phyloP scores from a whole-genome alignment of 2,888 invertebrate species.

The Netelia melanura region DNA sequence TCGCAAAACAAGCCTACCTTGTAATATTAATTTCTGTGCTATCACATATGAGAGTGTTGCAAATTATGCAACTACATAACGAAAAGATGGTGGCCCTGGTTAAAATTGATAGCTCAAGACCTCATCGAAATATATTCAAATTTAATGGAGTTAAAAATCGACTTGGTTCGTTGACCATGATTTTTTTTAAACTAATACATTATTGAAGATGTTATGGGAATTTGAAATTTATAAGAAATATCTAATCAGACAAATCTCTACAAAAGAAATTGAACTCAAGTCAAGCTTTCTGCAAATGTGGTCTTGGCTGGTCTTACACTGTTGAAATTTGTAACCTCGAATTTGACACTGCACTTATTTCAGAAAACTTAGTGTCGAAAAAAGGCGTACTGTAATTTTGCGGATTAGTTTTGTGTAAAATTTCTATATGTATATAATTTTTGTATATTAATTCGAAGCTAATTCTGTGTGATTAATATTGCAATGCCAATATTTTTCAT shows the following conservation, averaged over 20 bases:
- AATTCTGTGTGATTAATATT: conserved; percentile 57
- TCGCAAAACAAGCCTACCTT: not conserved
- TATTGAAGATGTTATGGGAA: too few species aligned
- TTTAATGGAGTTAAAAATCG: too few species aligned
- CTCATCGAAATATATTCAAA: too few species aligned
- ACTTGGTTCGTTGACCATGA: too few species aligned
- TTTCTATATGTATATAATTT: not conserved
- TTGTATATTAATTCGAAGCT: too few species aligned
- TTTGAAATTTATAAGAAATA: too few species aligned
- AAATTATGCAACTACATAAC: not conserved
- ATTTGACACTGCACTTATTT: not conserved
- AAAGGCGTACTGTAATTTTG: not conserved
- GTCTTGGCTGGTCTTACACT: too few species aligned
- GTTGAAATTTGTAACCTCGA: too few species aligned
- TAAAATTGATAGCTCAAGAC: not conserved
- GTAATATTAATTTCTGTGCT: not conserved
- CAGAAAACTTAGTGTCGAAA: not conserved
- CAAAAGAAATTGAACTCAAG: too few species aligned
- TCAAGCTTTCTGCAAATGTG: too few species aligned
- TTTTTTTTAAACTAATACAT: too few species aligned
- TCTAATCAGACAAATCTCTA: too few species aligned
- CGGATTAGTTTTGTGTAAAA: not conserved
- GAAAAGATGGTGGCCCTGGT: not conserved
- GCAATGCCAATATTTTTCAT: conserved; percentile 37
- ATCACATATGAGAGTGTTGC: not conserved